Base-by-base conservation (phyloP, 2,888 invertebrate genomes). In the Spilarctia lutea region DNA sequence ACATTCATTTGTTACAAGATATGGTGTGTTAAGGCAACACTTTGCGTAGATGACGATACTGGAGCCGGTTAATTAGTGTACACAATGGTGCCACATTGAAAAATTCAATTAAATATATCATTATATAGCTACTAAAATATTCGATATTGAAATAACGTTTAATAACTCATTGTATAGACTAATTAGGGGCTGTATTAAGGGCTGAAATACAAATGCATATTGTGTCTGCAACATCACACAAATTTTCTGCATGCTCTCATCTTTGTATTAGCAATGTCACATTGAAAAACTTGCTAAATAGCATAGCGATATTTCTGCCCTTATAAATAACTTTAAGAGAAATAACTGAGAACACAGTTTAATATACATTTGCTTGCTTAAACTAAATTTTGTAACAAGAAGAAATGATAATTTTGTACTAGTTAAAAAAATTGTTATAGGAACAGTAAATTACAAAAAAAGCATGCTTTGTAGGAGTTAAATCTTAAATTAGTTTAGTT, bases 341-440 rank as follows among this genome's bases (percentile, higher is more conserved):
- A 74, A 67, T 75, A 18, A 76, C 68, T n/a, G 68, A 60, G 65
- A 42, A 52, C 67, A 72, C 72, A 39, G 18, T 18, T 4, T 48
- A 18, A 48, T 16, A 48, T 48, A 48, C 3, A 56, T 30, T 18
- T 30, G 30, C 75, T 70, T 66, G 20, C 74, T 45, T 35, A 74
- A 73, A 75, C 27, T 73, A 42, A 27, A 68, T n/a, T 42, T 65
- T n/a, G n/a, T 39, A 76, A 75, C 63, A 65, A 68, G 56, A 72
- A 77, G 84, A 81, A 84, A 83, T 85, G 80, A 84, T 84, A 84
- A 85, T 84, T 85, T 79, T 76, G 67, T 75, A 72, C 71, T 35
- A 75, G 27, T 75, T 72, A 0, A 0, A 45, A 45, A 2, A 48
- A 30, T 75, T 75, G 75, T 76, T 33, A 33, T 70, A 24, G 39